phyloP scores from a whole-genome alignment of 37 sponge, comb jelly and placozoan species.

The Amphimedon queenslandica region DNA sequence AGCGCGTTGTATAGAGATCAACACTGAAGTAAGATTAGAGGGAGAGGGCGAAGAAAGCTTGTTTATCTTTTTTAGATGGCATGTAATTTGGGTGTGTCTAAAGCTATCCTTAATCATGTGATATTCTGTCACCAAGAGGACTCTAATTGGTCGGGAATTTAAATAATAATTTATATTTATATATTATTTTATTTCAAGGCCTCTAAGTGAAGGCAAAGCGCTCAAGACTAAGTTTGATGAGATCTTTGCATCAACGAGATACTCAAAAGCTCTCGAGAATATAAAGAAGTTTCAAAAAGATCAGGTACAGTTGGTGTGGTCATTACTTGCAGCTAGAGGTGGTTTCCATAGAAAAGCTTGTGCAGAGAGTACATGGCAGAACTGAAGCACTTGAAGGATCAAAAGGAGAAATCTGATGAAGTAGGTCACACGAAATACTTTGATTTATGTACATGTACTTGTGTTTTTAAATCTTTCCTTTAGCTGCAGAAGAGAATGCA shows the following conservation, averaged over 20 bases:
- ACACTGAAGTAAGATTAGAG: conserved; percentile 59
- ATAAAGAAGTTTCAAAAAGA: conserved; percentile 50
- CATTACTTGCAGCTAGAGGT: not conserved
- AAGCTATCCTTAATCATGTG: conserved; percentile 88
- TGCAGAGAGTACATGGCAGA: conserved; percentile 44
- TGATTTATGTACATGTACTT: not conserved
- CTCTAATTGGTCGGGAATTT: conserved; percentile 79
- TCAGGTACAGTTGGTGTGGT: conserved; percentile 26
- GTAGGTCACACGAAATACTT: conserved; percentile 10
- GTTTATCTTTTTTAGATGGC: conserved; percentile 65
- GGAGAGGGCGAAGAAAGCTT: not conserved
- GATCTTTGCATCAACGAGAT: conserved; percentile 89
- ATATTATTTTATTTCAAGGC: conserved; percentile 65
- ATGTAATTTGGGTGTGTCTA: conserved; percentile 81
- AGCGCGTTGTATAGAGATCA: conserved; percentile 81
- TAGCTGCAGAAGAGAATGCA: conserved; percentile 32
- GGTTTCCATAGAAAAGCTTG: conserved; percentile 14
- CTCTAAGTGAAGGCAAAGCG: conserved; percentile 84
- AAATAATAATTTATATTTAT: not conserved
- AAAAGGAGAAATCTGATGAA: conserved; percentile 72
- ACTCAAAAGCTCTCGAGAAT: conserved; percentile 77
- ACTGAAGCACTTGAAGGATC: conserved; percentile 57
- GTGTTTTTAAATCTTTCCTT: too few relatives aligned
- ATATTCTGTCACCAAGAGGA: conserved; percentile 99
- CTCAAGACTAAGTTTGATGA: conserved; percentile 97